A percentile compares a stretch with the other conserved stretches of the same genome.
phyloP scores from a whole-genome alignment of 92 coral and sea anemone species.

The Plumapathes pennacea region DNA sequence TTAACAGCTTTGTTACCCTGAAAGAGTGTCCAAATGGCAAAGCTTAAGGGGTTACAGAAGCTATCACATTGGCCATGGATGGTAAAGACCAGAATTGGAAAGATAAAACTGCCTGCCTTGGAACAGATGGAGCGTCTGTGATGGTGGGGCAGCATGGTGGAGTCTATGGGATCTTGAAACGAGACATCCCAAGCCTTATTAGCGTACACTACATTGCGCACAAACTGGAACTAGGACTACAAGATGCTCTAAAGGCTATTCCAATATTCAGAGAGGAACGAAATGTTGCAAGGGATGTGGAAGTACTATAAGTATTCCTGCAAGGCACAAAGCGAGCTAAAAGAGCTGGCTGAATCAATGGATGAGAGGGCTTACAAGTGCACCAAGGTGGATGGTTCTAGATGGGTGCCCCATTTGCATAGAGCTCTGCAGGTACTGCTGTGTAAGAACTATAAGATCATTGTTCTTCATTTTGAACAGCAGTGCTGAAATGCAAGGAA shows the following conservation, averaged over 20 bases:
- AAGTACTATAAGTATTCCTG: constrained; percentile 21
- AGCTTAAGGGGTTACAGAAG: constrained; percentile 6
- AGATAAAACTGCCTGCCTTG: constrained; percentile 13
- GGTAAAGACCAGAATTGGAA: constrained; percentile 7
- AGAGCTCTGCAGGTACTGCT: constrained; percentile 17
- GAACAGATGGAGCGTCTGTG: constrained; percentile 38
- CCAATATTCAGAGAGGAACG: constrained; percentile 11
- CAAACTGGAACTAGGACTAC: constrained; percentile 6
- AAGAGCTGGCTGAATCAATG: constrained; percentile 9
- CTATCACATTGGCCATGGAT: constrained; percentile 6
- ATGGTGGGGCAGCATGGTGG: constrained; percentile 12
- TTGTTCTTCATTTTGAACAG: constrained; percentile 25
- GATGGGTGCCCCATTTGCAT: constrained; percentile 26
- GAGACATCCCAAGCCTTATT: constrained; percentile 8
- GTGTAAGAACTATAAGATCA: constrained; percentile 13
- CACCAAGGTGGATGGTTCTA: constrained; percentile 26
- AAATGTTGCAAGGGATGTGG: constrained; percentile 18
- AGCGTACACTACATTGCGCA: constrained; percentile 25
- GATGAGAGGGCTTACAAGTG: constrained; percentile 14
- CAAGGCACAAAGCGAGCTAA: constrained; percentile 8
- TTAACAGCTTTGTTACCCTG: constrained; percentile 14
- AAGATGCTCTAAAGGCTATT: constrained; percentile 3
- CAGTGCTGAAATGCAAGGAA: constrained; percentile 32
- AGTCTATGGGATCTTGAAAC: constrained; percentile 14
- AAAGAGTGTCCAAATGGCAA: constrained; percentile 20